Conservation (phyloP, 2,888 invertebrate genomes). For the Hylaea fasciaria region DNA sequence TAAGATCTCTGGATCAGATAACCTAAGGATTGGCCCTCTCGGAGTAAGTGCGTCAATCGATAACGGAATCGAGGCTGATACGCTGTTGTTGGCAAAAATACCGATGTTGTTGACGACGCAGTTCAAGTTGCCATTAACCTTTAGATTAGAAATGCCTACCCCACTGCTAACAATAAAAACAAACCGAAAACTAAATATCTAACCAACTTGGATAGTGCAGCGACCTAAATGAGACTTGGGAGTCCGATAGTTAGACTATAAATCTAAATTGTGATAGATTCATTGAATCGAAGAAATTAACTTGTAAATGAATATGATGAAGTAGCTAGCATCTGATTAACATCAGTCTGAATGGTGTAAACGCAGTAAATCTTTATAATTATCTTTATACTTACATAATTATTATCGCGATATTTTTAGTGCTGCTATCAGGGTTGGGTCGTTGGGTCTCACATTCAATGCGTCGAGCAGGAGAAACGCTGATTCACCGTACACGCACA, state of each 20-base stretch:
- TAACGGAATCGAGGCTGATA: slow-evolving; percentile 57
- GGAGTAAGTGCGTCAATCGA: slow-evolving; percentile 70
- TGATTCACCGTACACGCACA: slow-evolving; percentile 56
- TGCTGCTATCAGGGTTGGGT: slow-evolving; percentile 7
- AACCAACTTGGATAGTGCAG: no score
- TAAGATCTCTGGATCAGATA: slow-evolving; percentile 60
- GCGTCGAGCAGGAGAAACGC: slow-evolving; percentile 42
- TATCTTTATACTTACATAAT: no score
- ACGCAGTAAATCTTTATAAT: not conserved
- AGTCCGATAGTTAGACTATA: no score
- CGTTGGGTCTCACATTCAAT: slow-evolving; percentile 16
- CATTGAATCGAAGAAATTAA: not conserved
- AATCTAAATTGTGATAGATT: not conserved
- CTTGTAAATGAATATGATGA: not conserved
- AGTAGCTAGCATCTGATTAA: not conserved
- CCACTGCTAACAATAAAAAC: slow-evolving; percentile 25
- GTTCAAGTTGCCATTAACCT: slow-evolving; percentile 71
- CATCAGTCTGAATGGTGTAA: no score
- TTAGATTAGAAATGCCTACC: slow-evolving; percentile 52
- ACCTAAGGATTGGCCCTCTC: slow-evolving; percentile 62
- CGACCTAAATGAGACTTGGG: no score
- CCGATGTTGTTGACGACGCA: slow-evolving; percentile 60
- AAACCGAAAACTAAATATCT: not conserved
- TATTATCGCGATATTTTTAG: slow-evolving; percentile 1
- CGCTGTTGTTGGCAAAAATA: slow-evolving; percentile 50